Conservation (phyloP, 2,888 invertebrate species). For the Clivina fossor region DNA sequence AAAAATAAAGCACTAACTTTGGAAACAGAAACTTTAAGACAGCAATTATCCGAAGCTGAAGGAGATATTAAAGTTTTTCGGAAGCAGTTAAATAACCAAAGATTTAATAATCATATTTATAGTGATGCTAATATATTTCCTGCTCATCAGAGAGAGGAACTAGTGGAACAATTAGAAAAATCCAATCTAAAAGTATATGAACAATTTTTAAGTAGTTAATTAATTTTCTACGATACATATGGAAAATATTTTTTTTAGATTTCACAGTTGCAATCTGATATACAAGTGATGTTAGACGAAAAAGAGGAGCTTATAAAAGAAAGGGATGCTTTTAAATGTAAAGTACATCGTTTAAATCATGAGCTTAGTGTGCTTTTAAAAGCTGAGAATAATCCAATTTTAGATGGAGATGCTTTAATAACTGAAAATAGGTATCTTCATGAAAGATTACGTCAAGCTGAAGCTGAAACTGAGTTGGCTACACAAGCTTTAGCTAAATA, state of each 20-base stretch:
- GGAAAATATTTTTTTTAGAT: constrained; percentile 55
- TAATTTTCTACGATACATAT: neutral
- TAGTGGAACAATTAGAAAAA: constrained; percentile 68
- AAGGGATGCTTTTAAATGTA: constrained; percentile 79
- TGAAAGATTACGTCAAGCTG: constrained; percentile 75
- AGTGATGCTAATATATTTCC: constrained; percentile 50
- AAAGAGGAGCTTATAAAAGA: constrained; percentile 81
- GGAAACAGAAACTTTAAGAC: constrained; percentile 67
- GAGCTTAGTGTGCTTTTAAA: constrained; percentile 71
- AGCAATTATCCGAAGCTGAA: constrained; percentile 69
- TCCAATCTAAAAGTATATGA: constrained; percentile 62
- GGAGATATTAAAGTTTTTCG: constrained; percentile 70
- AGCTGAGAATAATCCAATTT: constrained; percentile 54
- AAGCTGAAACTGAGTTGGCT: constrained; percentile 76
- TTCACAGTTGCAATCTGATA: constrained; percentile 72
- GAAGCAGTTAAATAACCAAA: constrained; percentile 49
- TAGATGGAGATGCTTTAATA: constrained; percentile 78
- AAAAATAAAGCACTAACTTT: constrained; percentile 60
- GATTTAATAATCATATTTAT: constrained; percentile 37
- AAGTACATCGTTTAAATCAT: constrained; percentile 79
- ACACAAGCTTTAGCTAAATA: constrained; percentile 74
- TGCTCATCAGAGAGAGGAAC: constrained; percentile 65
- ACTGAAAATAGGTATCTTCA: constrained; percentile 81
- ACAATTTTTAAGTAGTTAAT: neutral
- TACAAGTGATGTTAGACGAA: constrained; percentile 78